Evolutionary conservation across 1,140 invertebrate genomes (phyloP).

Genomic region (Drosophila santomea): DNA sequence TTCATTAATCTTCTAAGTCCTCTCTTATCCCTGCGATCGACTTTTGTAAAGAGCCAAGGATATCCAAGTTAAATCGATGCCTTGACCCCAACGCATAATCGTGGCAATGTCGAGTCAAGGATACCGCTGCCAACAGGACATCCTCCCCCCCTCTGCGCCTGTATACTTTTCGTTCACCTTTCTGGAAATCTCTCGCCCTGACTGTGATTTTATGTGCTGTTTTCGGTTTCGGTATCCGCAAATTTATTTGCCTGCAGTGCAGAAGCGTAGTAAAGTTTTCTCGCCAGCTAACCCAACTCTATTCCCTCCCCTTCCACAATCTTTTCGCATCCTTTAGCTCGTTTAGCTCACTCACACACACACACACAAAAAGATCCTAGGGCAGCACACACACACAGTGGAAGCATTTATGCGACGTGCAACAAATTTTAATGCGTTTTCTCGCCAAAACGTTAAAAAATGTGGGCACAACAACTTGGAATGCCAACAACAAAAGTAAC

Average conservation of each 20-base stretch:
- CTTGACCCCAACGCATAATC: slow-evolving; percentile 19
- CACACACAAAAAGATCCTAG: slow-evolving; percentile 8
- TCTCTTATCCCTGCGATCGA: not conserved
- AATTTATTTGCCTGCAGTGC: slow-evolving; percentile 82
- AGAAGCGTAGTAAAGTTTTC: slow-evolving; percentile 68
- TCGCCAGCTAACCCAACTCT: slow-evolving; percentile 44
- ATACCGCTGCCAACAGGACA: slow-evolving; percentile 28
- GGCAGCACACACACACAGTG: slow-evolving; percentile 33
- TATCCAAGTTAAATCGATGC: slow-evolving; percentile 13
- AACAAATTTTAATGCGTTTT: slow-evolving; percentile 83
- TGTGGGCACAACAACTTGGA: slow-evolving; percentile 81
- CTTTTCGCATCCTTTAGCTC: slow-evolving; percentile 18
- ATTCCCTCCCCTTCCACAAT: slow-evolving; percentile 4
- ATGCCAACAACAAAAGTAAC: slow-evolving; percentile 69
- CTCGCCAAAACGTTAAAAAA: slow-evolving; percentile 81
- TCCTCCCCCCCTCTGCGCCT: not conserved
- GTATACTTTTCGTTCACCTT: slow-evolving; percentile 49
- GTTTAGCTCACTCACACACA: slow-evolving; percentile 29
- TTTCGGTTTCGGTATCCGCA: slow-evolving; percentile 77
- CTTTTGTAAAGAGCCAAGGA: not conserved
- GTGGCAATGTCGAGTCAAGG: slow-evolving; percentile 54
- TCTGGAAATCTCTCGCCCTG: slow-evolving; percentile 54
- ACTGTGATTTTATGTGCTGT: slow-evolving; percentile 81
- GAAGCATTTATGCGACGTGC: slow-evolving; percentile 81
- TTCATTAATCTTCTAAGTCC: not conserved